Conservation (phyloP, 2,113 vertebrate genomes). For the Trochalopteron elliotii region DNA sequence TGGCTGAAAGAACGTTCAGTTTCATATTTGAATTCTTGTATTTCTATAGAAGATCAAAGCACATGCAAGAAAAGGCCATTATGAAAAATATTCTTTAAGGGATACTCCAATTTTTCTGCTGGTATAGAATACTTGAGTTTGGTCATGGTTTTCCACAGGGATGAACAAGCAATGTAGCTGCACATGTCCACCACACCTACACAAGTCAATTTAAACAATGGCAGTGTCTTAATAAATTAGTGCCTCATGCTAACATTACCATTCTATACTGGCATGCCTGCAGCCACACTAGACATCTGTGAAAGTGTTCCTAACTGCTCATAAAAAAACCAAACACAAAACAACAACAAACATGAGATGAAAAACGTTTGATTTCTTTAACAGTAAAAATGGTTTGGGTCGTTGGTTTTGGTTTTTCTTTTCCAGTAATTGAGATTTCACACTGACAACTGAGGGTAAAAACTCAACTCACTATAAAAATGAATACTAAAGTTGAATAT, state of each 20-base stretch:
- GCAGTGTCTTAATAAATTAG: not conserved
- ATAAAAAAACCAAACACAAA: not conserved
- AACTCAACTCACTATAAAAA: not conserved
- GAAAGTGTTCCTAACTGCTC: not conserved
- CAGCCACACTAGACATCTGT: not conserved
- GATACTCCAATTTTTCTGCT: not conserved
- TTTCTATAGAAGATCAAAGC: not conserved
- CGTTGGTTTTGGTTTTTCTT: not conserved
- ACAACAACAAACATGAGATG: not conserved
- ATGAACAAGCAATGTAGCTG: not conserved
- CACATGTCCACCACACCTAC: not conserved
- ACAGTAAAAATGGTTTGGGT: not conserved
- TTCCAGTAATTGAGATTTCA: not conserved
- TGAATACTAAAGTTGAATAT: not conserved
- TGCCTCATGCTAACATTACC: not conserved
- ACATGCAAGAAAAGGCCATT: not conserved
- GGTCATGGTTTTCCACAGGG: not conserved
- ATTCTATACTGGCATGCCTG: not conserved
- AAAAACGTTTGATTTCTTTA: not conserved
- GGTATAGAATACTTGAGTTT: not conserved
- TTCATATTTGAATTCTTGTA: not conserved
- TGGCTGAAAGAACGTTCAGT: not conserved
- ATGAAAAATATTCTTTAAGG: not conserved
- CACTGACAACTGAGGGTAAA: fast-evolving
- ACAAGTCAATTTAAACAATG: not conserved